Conservation (phyloP, 2,113 vertebrate species). For the Pygathrix nemaeus region DNA sequence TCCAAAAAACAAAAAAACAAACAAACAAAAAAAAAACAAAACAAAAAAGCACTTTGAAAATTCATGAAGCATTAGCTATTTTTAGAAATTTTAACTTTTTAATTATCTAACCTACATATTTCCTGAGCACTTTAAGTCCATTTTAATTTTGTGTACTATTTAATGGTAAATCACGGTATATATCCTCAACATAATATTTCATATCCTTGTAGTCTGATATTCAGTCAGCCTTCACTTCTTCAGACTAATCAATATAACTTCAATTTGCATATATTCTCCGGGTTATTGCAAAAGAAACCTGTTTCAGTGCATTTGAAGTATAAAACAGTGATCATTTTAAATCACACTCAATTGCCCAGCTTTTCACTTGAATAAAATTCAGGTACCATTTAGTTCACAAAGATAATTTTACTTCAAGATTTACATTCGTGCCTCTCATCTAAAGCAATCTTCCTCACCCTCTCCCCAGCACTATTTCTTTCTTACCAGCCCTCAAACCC, state of each 20-base stretch:
- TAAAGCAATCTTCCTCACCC: background rate
- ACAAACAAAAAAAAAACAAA: background rate
- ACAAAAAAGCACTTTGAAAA: background rate
- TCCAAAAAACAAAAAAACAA: background rate
- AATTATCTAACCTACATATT: background rate
- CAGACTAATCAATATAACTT: background rate
- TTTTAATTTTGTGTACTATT: background rate
- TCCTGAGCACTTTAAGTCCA: background rate
- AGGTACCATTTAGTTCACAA: constrained; percentile 58
- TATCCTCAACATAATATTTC: background rate
- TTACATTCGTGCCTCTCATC: background rate
- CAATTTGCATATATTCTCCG: background rate
- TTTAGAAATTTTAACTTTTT: background rate
- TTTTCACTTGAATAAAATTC: constrained; percentile 49
- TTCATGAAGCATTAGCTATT: background rate
- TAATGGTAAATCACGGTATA: background rate
- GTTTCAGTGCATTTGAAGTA: background rate
- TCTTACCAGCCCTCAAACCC: background rate
- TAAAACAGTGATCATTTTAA: constrained; percentile 21
- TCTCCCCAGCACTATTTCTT: background rate
- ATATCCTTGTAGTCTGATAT: background rate
- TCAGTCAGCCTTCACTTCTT: background rate
- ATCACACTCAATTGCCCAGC: constrained; percentile 36
- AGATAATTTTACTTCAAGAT: constrained; percentile 55
- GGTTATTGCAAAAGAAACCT: background rate